Evolutionary conservation across 2,797 vertebrate species (phyloP), one percentile per base, ranked within the genome.

Genomic region (Pachyuromys duprasi): DNA sequence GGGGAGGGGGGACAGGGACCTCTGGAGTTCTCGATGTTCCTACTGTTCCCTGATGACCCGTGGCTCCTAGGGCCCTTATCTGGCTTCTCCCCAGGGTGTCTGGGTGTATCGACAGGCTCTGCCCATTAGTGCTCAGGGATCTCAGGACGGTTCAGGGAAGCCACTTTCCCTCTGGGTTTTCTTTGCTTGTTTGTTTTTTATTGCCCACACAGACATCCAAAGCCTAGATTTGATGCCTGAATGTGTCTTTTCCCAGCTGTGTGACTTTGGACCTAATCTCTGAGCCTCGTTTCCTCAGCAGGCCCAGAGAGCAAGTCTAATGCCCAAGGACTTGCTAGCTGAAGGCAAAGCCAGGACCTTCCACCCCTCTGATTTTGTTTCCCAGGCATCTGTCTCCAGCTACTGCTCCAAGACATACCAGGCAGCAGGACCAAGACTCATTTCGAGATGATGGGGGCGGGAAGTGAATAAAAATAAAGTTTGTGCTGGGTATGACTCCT

Each of bases 391-490:
- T 60, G 72, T 49, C 78, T 86, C 55, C 22, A 53, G 76, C 55
- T 33, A 75, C 92, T 26, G 12, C 74, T 89, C 53, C 42, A 88
- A 65, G 78, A 89, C 89, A 93, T 69, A 74, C 95, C 88, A 89
- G 84, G 67, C 39, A 4, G 28, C 1, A 9, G 86, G 88, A 36
- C 72, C 83, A 2, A 7, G 76, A 84, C 45, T 93, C 95, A 63
- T 87, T 96, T 63, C 49, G 83, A 96, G 92, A 96, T 78, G 76
- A 86, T 92, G 93, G 88, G 63, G 92, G 57, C 4, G 1, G 49
- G 1, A 76, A 80, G 60, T 94, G 49, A 49, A 49, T 97, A 98
- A 97, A 98, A 98, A 98, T 98, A 98, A 98, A 98, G 97, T 53
- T 91, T 57, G 79, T 78, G 97, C 79, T 82, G 96, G 95, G 57